Conservation (phyloP, 2,888 invertebrate genomes). For the Trichopria drosophilae region DNA sequence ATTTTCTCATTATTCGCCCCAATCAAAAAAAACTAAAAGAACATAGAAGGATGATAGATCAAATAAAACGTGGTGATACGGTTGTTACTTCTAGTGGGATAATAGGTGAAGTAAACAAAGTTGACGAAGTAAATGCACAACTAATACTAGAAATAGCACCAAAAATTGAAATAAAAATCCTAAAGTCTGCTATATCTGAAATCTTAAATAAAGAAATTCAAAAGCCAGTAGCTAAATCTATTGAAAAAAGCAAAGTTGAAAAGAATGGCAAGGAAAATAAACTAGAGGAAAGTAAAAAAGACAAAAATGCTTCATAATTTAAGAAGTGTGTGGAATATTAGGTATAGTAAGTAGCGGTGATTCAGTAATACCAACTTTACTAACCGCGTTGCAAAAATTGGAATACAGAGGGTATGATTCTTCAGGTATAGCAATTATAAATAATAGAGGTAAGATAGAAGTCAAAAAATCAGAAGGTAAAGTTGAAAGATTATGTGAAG, state of each 20-base stretch:
- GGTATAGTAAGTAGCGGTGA: slow-evolving; percentile 18
- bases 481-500: slow-evolving; percentile 9
- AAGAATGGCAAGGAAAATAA: slow-evolving; percentile 15
- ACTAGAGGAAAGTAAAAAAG: slow-evolving; percentile 18
- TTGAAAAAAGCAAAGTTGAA: slow-evolving; percentile 15
- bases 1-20: slow-evolving; percentile 23
- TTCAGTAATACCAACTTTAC: slow-evolving; percentile 20
- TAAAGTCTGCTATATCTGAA: slow-evolving; percentile 13
- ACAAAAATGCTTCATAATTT: slow-evolving; percentile 15
- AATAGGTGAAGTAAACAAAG: slow-evolving; percentile 22
- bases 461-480: slow-evolving; percentile 12
- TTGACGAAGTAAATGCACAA: slow-evolving; percentile 20
- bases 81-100: slow-evolving; percentile 24
- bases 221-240: slow-evolving; percentile 9
- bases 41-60: slow-evolving; percentile 22
- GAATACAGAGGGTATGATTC: slow-evolving; percentile 17
- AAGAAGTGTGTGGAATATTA: slow-evolving; percentile 18
- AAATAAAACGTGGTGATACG: slow-evolving; percentile 23
- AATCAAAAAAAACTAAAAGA: slow-evolving; percentile 23
- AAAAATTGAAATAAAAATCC: slow-evolving; percentile 14
- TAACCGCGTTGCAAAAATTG: slow-evolving; percentile 11
- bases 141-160: slow-evolving; percentile 15
- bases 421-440: slow-evolving; percentile 15
- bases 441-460: slow-evolving; percentile 12
- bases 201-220: slow-evolving; percentile 15